A percentile compares a stretch with the other conserved stretches of the same genome.
phyloP scores from a whole-genome alignment of 2,797 vertebrate genomes.

The Fratercula arctica region DNA sequence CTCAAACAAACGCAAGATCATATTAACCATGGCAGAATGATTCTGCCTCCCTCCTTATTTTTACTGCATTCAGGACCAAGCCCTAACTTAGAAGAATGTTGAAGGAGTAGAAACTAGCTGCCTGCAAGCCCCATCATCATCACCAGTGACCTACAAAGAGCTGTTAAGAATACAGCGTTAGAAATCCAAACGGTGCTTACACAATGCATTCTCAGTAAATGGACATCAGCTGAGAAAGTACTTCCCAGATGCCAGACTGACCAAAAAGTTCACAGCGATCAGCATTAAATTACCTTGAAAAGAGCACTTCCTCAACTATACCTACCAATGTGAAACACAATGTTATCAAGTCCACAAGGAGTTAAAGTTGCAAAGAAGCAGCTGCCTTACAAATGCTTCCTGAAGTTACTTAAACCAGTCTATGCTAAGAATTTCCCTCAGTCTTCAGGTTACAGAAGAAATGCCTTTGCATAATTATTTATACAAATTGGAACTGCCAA shows the following conservation, averaged over 20 bases:
- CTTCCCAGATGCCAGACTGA: neutral
- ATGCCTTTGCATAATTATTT: neutral
- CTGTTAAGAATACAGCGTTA: neutral
- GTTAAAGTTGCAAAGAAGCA: neutral
- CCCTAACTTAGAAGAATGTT: neutral
- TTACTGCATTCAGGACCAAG: neutral
- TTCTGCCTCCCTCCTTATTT: neutral
- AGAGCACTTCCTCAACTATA: neutral
- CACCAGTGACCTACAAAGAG: neutral
- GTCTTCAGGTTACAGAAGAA: neutral
- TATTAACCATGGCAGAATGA: neutral
- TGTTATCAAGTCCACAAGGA: neutral
- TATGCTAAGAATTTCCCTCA: neutral
- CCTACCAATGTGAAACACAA: neutral
- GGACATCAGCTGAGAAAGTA: neutral
- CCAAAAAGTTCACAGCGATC: neutral
- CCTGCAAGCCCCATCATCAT: neutral
- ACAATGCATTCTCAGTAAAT: neutral
- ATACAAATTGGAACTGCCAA: neutral
- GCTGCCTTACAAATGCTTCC: neutral
- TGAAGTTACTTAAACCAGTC: neutral
- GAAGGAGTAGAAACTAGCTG: neutral
- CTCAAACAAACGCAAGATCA: neutral
- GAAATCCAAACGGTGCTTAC: neutral
- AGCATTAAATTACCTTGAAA: neutral